These are phyloP conservation scores for Ladona fulva DNA, from an alignment of 1,140 invertebrate species.

Conservation along the genomic window DNA sequence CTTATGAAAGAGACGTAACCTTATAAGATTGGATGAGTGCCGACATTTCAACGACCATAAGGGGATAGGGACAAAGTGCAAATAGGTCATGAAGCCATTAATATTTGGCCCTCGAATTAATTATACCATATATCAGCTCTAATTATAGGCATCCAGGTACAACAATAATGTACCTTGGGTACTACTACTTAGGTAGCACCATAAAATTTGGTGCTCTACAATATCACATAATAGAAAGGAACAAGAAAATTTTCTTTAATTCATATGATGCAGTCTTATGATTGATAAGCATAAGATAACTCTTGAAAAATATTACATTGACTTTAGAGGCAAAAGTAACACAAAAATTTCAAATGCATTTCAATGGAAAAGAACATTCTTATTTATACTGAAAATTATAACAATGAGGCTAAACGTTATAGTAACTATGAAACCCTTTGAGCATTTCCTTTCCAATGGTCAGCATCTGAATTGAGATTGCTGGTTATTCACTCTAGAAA, in stretches of 20 bases:
- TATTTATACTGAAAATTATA: not conserved
- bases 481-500: not conserved
- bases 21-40: not conserved
- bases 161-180: constrained; percentile 1
- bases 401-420: not conserved
- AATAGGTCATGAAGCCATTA: not conserved
- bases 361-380: not conserved
- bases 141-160: not conserved
- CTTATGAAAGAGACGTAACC: not conserved
- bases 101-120: not conserved
- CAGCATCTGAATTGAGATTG: not conserved
- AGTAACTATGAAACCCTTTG: constrained; percentile 1
- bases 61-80: not conserved
- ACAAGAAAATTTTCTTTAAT: constrained; percentile 8
- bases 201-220: constrained; percentile 1
- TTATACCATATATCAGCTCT: constrained; percentile 2
- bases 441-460: not conserved
- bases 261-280: constrained; percentile 9
- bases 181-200: constrained; percentile 6
- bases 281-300: constrained; percentile 10
- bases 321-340: constrained; percentile 1
- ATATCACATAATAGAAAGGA: constrained; percentile 10
- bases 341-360: not conserved
- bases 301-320: constrained; percentile 8
- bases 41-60: not conserved